A percentile compares a stretch with the other conserved stretches of the same genome.
Evolutionary conservation across 23 tunicate genomes (phyloP).

Genomic region (Styela plicata): DNA sequence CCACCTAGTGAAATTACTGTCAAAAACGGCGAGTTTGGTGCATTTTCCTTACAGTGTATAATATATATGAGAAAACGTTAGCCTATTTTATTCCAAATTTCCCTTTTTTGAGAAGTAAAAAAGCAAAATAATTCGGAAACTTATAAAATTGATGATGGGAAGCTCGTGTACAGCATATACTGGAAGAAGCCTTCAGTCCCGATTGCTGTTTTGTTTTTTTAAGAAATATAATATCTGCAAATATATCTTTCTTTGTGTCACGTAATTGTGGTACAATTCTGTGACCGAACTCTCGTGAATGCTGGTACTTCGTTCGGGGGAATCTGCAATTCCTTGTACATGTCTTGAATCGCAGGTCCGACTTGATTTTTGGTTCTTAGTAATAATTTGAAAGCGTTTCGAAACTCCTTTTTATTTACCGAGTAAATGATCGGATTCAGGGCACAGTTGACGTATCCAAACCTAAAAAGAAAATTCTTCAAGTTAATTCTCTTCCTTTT

Average conservation of each 20-base stretch:
- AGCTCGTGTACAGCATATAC: too few relatives aligned
- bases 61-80: too few relatives aligned
- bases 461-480: constrained; percentile 10
- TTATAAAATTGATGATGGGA: too few relatives aligned
- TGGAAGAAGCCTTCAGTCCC: too few relatives aligned
- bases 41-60: too few relatives aligned
- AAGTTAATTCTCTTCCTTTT: neutral
- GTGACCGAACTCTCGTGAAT: neutral
- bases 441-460: constrained; percentile 32
- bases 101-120: too few relatives aligned
- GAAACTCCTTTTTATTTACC: constrained; percentile 9
- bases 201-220: too few relatives aligned
- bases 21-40: too few relatives aligned
- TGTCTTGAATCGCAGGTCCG: neutral
- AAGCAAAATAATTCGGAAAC: too few relatives aligned
- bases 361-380: neutral
- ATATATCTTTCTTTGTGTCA: neutral
- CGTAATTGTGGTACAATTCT: neutral
- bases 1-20: too few relatives aligned
- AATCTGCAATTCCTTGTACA: neutral
- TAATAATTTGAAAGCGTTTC: neutral
- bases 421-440: constrained; percentile 37
- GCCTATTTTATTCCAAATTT: too few relatives aligned
- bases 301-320: neutral
- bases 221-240: too few relatives aligned